These are phyloP conservation scores for Myotis davidii DNA, from an alignment of 2,113 vertebrate species.

Conservation along the genomic window DNA sequence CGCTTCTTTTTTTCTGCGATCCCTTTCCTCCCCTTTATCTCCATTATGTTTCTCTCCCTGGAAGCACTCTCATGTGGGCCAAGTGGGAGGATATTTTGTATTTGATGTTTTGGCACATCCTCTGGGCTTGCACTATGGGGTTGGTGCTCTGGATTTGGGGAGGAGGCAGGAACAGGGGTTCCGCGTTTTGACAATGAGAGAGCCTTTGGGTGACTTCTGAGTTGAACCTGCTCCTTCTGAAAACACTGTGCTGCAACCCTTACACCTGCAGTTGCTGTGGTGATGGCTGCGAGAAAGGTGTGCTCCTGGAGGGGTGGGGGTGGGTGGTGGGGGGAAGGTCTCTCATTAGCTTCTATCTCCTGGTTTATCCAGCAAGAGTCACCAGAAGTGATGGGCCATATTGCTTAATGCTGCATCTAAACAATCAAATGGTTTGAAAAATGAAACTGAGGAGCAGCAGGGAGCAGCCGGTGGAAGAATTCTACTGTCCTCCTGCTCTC, in stretches of 20 bases:
- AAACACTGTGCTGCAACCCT: rapidly evolving
- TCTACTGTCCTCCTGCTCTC: neutral
- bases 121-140: neutral
- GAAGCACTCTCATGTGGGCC: rapidly evolving
- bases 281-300: neutral
- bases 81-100: neutral
- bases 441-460: neutral
- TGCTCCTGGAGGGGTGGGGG: too few species aligned
- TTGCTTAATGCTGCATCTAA: neutral
- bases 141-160: neutral
- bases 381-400: neutral
- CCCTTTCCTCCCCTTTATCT: neutral
- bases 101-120: neutral
- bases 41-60: neutral
- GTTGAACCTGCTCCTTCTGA: neutral
- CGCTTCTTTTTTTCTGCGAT: neutral
- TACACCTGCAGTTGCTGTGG: rapidly evolving
- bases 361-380: neutral
- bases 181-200: neutral
- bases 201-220: neutral
- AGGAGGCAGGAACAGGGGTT: neutral
- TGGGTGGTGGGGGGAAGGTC: too few species aligned
- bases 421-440: neutral
- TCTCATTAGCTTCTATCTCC: neutral
- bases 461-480: neutral